phyloP scores from a whole-genome alignment of 2,113 vertebrate species.

The Baryphthengus martii region DNA sequence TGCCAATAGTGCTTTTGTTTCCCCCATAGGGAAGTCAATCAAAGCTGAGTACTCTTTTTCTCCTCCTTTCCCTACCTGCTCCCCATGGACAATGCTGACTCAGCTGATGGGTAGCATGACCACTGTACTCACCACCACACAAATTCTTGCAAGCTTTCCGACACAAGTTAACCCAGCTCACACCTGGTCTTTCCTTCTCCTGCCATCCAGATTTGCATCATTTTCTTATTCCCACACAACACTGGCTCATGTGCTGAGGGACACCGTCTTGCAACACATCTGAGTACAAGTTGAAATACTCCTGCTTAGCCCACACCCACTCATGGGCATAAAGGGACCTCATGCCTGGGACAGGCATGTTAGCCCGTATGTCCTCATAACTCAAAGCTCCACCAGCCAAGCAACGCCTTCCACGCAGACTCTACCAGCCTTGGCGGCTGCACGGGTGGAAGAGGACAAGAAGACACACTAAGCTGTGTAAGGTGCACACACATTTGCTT shows the following conservation, averaged over 20 bases:
- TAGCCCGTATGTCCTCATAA: neutral
- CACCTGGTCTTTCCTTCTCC: neutral
- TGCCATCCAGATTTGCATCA: neutral
- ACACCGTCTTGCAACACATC: neutral
- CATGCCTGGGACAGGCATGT: neutral
- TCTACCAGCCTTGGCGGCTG: neutral
- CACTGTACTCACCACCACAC: neutral
- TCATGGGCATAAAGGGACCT: neutral
- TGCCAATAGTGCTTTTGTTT: neutral
- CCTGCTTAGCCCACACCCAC: neutral
- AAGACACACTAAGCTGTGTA: neutral
- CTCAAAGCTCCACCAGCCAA: neutral
- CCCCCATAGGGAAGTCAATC: neutral
- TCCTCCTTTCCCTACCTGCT: neutral
- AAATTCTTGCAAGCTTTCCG: neutral
- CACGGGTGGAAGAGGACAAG: neutral
- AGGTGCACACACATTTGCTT: neutral
- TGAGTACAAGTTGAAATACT: neutral
- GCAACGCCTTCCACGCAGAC: accelerated
- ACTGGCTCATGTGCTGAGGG: neutral
- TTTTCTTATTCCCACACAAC: neutral
- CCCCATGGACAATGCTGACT: neutral
- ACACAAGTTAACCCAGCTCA: neutral
- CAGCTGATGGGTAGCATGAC: accelerated
- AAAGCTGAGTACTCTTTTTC: neutral